Base-by-base conservation (phyloP, 2,888 invertebrate species). In the Microplitis deprimator region DNA sequence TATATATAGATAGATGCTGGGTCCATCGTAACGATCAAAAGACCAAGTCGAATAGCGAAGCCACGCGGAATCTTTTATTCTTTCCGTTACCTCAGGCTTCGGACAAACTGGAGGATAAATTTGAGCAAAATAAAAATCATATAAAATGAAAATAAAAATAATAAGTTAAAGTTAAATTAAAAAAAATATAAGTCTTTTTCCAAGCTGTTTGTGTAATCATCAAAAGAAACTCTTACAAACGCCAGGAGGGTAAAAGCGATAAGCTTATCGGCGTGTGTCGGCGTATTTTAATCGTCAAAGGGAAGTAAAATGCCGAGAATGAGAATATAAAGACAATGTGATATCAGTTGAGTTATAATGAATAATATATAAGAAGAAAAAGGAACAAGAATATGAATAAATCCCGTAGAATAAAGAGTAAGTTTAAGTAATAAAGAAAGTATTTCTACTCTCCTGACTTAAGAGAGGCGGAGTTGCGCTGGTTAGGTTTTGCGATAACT, bases 401-500 rank as follows among this genome's bases (percentile, higher is more conserved):
- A 50, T 50, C 8, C 8, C 50, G 10, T 50, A 29, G 17, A 50
- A 10, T 10, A 17, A 71, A 60, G 60, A 39, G 61, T 29, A 16
- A 60, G 40, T 70, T 8, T 68, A 68, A 41, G 50, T 50, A 50
- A 8, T 17, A 13, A 60, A 29, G 59, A 13, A 61, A 71, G 70
- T 70, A 70, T 70, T 13, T 50, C 59, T 17, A 50, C 16, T 50
- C 70, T 41, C 41, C 59, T 39, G 70, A 50, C 39, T 38, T 29
- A 70, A 73, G 65, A 29, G 65, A 73, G 38, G 59, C 10, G 59
- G 16, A n/a, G 67, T 73, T 73, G 67, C 73, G 73, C 73, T 73
- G 73, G 73, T 73, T 73, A 73, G 50, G 73, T 73, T 73, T 40
- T 50, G 50, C 59, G 73, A 73, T 73, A 73, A 67, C 17, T 50